phyloP scores from a whole-genome alignment of 2,888 invertebrate genomes.

The Amphipoea lucens region DNA sequence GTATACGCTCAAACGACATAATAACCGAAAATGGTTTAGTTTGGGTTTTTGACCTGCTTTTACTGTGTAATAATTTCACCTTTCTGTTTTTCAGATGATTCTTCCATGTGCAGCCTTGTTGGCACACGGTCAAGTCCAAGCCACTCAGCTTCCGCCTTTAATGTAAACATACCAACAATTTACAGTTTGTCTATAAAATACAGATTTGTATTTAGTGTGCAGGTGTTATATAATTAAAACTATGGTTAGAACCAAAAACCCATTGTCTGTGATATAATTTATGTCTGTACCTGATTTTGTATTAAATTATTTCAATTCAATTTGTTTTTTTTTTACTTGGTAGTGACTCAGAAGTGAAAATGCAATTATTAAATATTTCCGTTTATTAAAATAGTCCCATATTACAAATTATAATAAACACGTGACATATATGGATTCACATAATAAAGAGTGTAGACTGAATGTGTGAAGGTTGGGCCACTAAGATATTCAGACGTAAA shows the following conservation, averaged over 20 bases:
- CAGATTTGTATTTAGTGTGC: constrained; percentile 72
- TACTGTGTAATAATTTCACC: constrained; percentile 84
- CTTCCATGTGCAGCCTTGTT: constrained; percentile 90
- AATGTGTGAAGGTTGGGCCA: constrained; percentile 17
- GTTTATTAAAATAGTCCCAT: constrained; percentile 74
- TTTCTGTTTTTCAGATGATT: constrained; percentile 90
- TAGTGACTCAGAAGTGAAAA: constrained; percentile 74
- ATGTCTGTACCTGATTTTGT: constrained; percentile 70
- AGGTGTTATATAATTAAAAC: constrained; percentile 58
- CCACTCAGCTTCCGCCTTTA: constrained; percentile 91
- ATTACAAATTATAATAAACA: constrained; percentile 70
- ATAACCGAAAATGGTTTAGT: constrained; percentile 74
- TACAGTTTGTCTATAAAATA: constrained; percentile 76
- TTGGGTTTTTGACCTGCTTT: constrained; percentile 84
- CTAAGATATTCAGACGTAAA: constrained; percentile 15
- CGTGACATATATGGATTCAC: constrained; percentile 39
- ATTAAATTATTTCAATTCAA: constrained; percentile 60
- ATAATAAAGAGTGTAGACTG: constrained; percentile 27
- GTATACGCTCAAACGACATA: constrained; percentile 80
- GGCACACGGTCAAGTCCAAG: constrained; percentile 92
- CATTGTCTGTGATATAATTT: constrained; percentile 71
- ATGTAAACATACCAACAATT: constrained; percentile 84
- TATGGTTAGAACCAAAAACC: constrained; percentile 43
- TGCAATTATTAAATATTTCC: constrained; percentile 69
- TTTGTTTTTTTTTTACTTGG: constrained; percentile 36